Base-by-base conservation (phyloP, 2,113 vertebrate genomes). In the Polypterus senegalus region DNA sequence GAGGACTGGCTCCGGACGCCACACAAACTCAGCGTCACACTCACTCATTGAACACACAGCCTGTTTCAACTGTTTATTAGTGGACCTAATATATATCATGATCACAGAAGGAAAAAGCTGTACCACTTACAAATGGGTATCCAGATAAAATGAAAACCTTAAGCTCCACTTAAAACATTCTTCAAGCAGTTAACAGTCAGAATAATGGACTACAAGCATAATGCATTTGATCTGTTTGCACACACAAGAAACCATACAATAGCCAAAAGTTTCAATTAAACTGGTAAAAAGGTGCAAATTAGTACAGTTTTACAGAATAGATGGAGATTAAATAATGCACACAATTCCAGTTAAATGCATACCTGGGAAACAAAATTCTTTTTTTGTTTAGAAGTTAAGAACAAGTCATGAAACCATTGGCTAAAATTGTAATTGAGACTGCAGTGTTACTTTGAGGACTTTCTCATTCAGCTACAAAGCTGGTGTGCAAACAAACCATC, bases 31-130 rank as follows among this genome's bases (percentile, higher is more conserved):
- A 65, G 43, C 55, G 75, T 78, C 76, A 76, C 85, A 85, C 82
- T 86, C 83, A 89, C 81, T 73, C 83, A 85, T 79, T 83, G 84
- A 88, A 85, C 82, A 87, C 77, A 79, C 85, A 82, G 74, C 81
- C 84, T 83, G 86, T 84, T 89, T 84, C 78, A 87, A 84, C 78
- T 67, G 70, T 90, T 87, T 88, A 87, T 88, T 77, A 70, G 76
- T 60, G 69, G 76, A 77, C 70, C 76, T 79, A 83, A 79, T 75
- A 83, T 63, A 79, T 45, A 48, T 48, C 49, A 49, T 58, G 59
- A 65, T 61, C 9, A 65, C 59, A 61, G 47, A 45, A 44, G 10
- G 27, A 58, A 7, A 45, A 58, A 57, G 46, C 5, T 52, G 27
- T 54, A 54, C 46, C 57, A 55, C 47, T 27, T 57, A 49, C 49